Percentiles rank a stretch among this genome's conserved stretches.
These are phyloP conservation scores for Actenoides hombroni DNA, from an alignment of 2,113 vertebrate species.

Conservation along the genomic window DNA sequence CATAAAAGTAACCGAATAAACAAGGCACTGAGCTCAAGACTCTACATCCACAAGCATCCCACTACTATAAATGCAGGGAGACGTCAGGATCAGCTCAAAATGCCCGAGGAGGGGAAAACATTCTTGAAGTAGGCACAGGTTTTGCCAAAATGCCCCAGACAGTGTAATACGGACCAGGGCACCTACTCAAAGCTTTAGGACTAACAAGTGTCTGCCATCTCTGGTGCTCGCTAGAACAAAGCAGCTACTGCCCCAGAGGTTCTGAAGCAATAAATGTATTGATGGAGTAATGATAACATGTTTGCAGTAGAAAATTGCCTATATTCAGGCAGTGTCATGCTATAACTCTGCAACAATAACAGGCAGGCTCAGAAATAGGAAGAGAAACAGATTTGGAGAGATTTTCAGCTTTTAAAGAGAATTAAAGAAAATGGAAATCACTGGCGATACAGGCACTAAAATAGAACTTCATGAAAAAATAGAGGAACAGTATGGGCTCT, in stretches of 20 bases:
- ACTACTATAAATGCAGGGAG: not conserved
- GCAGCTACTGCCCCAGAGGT: slow-evolving; percentile 18
- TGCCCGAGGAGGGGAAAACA: not conserved
- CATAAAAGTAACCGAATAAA: slow-evolving; percentile 52
- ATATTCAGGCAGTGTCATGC: slow-evolving; percentile 29
- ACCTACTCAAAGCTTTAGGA: not conserved
- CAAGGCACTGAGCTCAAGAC: not conserved
- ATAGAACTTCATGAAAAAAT: not conserved
- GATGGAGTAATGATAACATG: slow-evolving; percentile 38
- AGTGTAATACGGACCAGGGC: not conserved
- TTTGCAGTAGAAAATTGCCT: slow-evolving; percentile 57
- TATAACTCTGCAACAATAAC: slow-evolving; percentile 48
- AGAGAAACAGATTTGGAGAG: slow-evolving; percentile 1
- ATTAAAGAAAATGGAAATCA: slow-evolving; percentile 32
- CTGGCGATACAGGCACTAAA: not conserved
- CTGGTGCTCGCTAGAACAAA: slow-evolving; percentile 12
- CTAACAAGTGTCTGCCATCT: not conserved
- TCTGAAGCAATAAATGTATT: slow-evolving; percentile 54
- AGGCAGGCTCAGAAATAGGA: slow-evolving; percentile 9
- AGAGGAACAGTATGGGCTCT: not conserved
- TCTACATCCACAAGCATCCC: not conserved
- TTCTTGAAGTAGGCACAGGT: not conserved
- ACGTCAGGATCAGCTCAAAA: not conserved
- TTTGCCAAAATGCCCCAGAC: not conserved
- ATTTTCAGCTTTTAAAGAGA: slow-evolving; percentile 37